Percentiles rank a stretch among this genome's conserved stretches.
These are phyloP conservation scores for Hydrophis major DNA, from an alignment of 2,797 vertebrate species.

Conservation along the genomic window DNA sequence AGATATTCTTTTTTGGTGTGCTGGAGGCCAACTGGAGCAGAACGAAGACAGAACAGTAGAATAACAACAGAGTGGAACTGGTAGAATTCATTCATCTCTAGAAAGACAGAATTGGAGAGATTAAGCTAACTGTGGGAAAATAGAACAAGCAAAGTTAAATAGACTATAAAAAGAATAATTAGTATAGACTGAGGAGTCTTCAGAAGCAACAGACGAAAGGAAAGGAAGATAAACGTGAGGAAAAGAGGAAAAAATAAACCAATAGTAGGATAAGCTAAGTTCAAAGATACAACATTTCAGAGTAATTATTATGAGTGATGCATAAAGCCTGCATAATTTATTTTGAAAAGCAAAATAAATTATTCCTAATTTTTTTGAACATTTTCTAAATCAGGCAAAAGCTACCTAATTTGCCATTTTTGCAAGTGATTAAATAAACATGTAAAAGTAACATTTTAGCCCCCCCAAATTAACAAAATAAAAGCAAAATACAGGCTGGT, in stretches of 20 bases:
- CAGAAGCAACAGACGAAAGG: neutral
- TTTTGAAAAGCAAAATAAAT: neutral
- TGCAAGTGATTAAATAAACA: neutral
- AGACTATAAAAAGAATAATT: neutral
- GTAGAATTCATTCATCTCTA: neutral
- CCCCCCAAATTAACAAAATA: neutral
- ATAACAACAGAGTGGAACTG: neutral
- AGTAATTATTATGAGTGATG: neutral
- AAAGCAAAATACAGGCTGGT: neutral
- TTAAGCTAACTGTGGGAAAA: neutral
- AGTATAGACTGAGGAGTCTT: neutral
- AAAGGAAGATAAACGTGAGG: neutral
- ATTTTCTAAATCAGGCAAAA: neutral
- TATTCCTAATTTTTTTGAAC: neutral
- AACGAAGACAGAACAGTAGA: neutral
- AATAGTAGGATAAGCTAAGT: neutral
- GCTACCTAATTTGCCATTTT: neutral
- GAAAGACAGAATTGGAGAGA: neutral
- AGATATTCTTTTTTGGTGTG: neutral
- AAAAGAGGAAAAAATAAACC: neutral
- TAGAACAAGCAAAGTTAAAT: neutral
- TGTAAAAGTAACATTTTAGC: neutral
- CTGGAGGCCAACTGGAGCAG: neutral
- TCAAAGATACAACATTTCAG: neutral
- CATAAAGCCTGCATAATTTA: neutral